These are phyloP conservation scores for Syngnathus acus DNA, from an alignment of 2,797 vertebrate genomes.

Conservation along the genomic window DNA sequence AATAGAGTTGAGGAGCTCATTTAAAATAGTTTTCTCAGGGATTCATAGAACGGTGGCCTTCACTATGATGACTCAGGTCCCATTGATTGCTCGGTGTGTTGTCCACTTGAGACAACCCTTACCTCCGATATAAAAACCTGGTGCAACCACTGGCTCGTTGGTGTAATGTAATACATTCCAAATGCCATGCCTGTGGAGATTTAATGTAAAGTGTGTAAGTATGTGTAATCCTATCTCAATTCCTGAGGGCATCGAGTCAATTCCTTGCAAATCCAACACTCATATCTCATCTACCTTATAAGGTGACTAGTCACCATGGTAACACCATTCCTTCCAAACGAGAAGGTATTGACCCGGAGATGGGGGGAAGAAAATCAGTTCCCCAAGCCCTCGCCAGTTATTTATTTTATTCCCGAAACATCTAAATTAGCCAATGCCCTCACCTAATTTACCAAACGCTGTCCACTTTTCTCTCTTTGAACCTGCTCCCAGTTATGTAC, in stretches of 20 bases:
- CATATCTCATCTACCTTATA: slow-evolving; percentile 8
- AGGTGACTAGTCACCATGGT: slow-evolving; percentile 24
- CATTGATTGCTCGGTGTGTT: neutral
- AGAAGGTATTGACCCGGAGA: neutral
- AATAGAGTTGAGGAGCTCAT: neutral
- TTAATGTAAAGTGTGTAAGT: slow-evolving; percentile 6
- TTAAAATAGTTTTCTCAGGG: neutral
- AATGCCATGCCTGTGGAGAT: slow-evolving; percentile 39
- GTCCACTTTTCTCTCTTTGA: slow-evolving; percentile 5
- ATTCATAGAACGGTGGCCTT: neutral
- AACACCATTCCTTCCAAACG: neutral
- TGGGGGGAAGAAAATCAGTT: neutral
- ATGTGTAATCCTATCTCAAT: slow-evolving; percentile 11
- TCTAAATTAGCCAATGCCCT: neutral
- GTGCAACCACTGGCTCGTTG: neutral
- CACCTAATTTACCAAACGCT: slow-evolving; percentile 18
- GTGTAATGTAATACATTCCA: slow-evolving; percentile 35
- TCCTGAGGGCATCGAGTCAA: slow-evolving; percentile 2
- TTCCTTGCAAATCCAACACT: slow-evolving; percentile 8
- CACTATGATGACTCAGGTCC: neutral
- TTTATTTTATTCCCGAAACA: slow-evolving; percentile 15
- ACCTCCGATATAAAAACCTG: neutral
- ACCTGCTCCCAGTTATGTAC: slow-evolving; percentile 16
- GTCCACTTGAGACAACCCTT: neutral
- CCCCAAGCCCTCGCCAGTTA: slow-evolving; percentile 11